Conservation (phyloP, 2,113 vertebrate genomes). For the Pipra filicauda region DNA sequence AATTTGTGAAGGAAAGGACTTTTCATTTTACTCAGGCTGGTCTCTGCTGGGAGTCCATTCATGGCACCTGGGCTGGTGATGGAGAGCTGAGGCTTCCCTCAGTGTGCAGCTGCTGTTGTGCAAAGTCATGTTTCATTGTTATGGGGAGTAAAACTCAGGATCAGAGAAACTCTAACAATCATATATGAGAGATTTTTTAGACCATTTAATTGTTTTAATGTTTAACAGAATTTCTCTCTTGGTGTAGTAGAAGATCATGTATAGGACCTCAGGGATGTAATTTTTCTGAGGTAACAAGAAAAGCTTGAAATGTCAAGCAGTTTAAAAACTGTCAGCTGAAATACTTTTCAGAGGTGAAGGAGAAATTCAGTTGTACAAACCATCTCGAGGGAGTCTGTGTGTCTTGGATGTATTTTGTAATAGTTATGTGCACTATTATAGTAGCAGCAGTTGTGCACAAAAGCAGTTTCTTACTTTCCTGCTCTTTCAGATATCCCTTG, state of each 20-base stretch:
- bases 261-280: not conserved
- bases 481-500: not conserved
- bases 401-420: not conserved
- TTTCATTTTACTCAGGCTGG: not conserved
- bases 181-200: not conserved
- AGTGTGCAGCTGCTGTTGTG: not conserved
- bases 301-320: not conserved
- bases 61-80: not conserved
- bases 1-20: not conserved
- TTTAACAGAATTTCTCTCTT: not conserved
- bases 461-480: not conserved
- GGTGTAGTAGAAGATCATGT: not conserved
- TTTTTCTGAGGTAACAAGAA: not conserved
- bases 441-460: not conserved
- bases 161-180: not conserved
- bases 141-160: not conserved
- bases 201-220: not conserved
- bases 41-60: not conserved
- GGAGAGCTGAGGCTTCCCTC: not conserved
- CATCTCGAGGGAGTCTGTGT: not conserved
- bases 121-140: not conserved
- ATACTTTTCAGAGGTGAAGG: not conserved
- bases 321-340: not conserved
- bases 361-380: not conserved
- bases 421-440: fast-evolving